Evolutionary conservation across 2,113 vertebrate genomes (phyloP), one percentile per base, ranked within the genome.

Genomic region (Mugil cephalus): DNA sequence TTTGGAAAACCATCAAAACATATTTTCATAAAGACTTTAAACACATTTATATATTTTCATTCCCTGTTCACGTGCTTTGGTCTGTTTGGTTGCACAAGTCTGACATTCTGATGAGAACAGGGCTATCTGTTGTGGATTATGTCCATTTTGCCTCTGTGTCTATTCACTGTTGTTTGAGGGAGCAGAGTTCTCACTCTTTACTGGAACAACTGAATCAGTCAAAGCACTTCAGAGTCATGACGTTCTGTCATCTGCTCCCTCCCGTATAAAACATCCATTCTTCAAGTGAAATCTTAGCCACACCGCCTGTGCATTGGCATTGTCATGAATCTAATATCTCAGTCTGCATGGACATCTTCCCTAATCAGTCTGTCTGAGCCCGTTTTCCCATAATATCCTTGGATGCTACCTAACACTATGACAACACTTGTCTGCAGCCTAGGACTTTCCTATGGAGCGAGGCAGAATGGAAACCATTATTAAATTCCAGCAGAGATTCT

Each of bases 321-420:
- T 75, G 71, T 81, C 69, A 75, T 80, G 74, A 84, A 82, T 87
- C 35, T 73, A 81, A 65, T 78, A 69, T 61, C 68, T 78, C 64
- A 52, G 73, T 36, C 55, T 21, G 50, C 58, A 65, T 74, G 74
- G 80, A 82, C 84, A 82, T 86, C 60, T 79, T 69, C 24, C 24
- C 73, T 87, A 88, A 91, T 89, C 81, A 89, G 73, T 68, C 84
- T 79, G 81, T 78, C 80, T 80, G 69, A 79, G 79, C 51, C 83
- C 90, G 77, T 88, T 92, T 87, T 87, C 63, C 62, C 76, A 73
- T 83, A 80, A 88, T 74, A 81, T 86, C 61, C 62, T 68, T 63
- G 59, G 66, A 90, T 81, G 80, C 84, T 88, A 93, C 88, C 77
- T 70, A 87, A 90, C 80, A 88, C 89, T 91, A 74, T 86, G 81